These are phyloP conservation scores for Rhingia rostrata DNA, from an alignment of 2,888 invertebrate genomes.

Conservation along the genomic window DNA sequence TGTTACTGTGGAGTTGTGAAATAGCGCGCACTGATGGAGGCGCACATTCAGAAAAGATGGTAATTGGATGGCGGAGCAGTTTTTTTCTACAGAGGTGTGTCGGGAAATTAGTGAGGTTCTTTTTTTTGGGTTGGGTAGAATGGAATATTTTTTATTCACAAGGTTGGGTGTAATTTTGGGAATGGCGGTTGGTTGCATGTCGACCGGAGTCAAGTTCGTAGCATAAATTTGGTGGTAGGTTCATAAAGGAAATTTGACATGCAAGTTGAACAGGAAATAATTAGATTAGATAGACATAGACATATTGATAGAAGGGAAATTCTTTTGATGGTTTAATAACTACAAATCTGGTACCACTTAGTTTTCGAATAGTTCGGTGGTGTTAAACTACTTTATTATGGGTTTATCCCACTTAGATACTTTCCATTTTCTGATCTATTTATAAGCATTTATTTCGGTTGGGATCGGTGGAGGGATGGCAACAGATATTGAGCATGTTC, in stretches of 20 bases:
- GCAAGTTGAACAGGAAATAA: neutral
- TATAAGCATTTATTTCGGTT: too few relatives aligned
- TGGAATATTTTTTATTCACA: neutral
- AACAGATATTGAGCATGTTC: too few relatives aligned
- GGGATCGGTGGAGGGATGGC: too few relatives aligned
- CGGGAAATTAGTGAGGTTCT: slow-evolving; percentile 21
- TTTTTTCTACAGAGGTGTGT: slow-evolving; percentile 30
- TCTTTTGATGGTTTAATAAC: too few relatives aligned
- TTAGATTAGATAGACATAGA: too few relatives aligned
- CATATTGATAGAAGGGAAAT: too few relatives aligned
- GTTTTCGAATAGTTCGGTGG: too few relatives aligned
- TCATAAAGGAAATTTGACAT: neutral
- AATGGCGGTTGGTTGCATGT: neutral
- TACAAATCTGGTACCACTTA: too few relatives aligned
- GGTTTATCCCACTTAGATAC: too few relatives aligned
- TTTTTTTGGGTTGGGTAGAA: slow-evolving; percentile 13
- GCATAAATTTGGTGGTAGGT: neutral
- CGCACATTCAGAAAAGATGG: slow-evolving; percentile 11
- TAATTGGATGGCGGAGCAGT: slow-evolving; percentile 4
- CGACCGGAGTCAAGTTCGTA: slow-evolving; percentile 4
- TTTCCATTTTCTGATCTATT: too few relatives aligned
- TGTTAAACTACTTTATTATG: too few relatives aligned
- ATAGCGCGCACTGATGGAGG: slow-evolving; percentile 29
- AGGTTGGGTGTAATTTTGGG: slow-evolving; percentile 15
- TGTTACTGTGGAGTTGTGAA: slow-evolving; percentile 64